phyloP scores from a whole-genome alignment of 2,888 invertebrate genomes.

The Caenorhabditis wallacei region DNA sequence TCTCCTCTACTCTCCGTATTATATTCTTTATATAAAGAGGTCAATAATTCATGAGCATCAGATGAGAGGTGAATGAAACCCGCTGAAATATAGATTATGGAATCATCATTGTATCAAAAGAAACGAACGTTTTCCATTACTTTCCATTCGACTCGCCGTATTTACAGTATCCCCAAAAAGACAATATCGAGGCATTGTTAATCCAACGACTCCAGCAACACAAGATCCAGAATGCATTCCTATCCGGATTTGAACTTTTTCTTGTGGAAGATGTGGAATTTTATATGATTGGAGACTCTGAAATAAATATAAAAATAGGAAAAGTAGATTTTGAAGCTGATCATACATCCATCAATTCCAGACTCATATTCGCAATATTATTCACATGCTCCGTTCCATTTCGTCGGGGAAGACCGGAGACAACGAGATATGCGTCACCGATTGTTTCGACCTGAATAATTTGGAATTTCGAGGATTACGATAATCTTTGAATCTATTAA shows the following conservation, averaged over 20 bases:
- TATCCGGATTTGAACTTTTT: constrained; percentile 75
- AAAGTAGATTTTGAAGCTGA: not conserved
- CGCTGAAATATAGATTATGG: constrained; percentile 56
- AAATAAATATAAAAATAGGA: constrained; percentile 14
- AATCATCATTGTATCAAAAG: not conserved
- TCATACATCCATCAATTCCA: constrained; percentile 60
- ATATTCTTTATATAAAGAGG: constrained; percentile 65
- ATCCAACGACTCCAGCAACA: constrained; percentile 77
- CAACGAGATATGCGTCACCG: constrained; percentile 72
- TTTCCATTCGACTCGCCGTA: constrained; percentile 78
- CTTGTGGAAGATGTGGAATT: constrained; percentile 79
- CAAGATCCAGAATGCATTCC: constrained; percentile 76
- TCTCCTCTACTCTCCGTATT: constrained; percentile 73
- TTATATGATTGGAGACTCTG: constrained; percentile 70
- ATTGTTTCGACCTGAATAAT: constrained; percentile 72
- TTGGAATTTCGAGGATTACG: not conserved
- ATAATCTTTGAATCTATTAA: not conserved
- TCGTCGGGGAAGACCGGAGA: constrained; percentile 70
- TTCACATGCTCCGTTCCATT: constrained; percentile 71
- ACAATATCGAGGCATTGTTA: constrained; percentile 78
- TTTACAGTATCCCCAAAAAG: constrained; percentile 78
- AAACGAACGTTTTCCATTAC: constrained; percentile 71
- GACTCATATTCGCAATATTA: constrained; percentile 67
- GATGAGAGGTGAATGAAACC: constrained; percentile 73
- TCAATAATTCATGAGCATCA: constrained; percentile 68